Evolutionary conservation across 2,888 invertebrate genomes (phyloP), one percentile per base, ranked within the genome.

Genomic region (Andrena flavipes): DNA sequence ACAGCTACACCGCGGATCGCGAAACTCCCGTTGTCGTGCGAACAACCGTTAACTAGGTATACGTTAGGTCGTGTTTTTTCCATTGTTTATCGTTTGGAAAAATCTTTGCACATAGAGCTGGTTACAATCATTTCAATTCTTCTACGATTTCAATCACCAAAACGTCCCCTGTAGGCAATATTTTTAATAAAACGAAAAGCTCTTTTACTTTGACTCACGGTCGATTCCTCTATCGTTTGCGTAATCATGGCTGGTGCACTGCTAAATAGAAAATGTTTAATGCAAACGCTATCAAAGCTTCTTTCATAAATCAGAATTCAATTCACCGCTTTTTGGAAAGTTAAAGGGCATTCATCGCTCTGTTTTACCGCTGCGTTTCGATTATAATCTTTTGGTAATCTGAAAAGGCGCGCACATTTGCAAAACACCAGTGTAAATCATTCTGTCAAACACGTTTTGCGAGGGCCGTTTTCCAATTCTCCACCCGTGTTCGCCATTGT

Each of bases 401-500:
- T 51, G 65, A 60, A 70, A 75, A 65, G 73, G 68, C 70, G 29
- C n/a, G 5, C 70, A 68, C 60, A 75, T 84, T 64, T 69, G 72
- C 65, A 70, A 72, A 87, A 85, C 71, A 30, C 65, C 63, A 76
- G 56, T 59, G 73, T 85, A 82, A 80, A 82, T 82, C 82, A 77
- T 75, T 35, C 76, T 85, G 87, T 76, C 87, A 80, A 79, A 70
- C 72, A 75, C 65, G 79, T 77, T 73, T 76, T 69, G 72, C 73
- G 30, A 23, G 42, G 69, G 42, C 63, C 26, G 54, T 73, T 79
- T 87, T 76, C 76, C 84, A 64, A 77, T 20, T 49, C 29, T 26
- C 48, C n/a, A n/a, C 59, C 48, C 62, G 49, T 59, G 59, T 23
- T 33, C 51, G 2, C 82, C 65, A 79, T 76, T 76, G 84, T 81